These are phyloP conservation scores for Paradisaea rubra DNA, from an alignment of 2,113 vertebrate species.

Conservation along the genomic window DNA sequence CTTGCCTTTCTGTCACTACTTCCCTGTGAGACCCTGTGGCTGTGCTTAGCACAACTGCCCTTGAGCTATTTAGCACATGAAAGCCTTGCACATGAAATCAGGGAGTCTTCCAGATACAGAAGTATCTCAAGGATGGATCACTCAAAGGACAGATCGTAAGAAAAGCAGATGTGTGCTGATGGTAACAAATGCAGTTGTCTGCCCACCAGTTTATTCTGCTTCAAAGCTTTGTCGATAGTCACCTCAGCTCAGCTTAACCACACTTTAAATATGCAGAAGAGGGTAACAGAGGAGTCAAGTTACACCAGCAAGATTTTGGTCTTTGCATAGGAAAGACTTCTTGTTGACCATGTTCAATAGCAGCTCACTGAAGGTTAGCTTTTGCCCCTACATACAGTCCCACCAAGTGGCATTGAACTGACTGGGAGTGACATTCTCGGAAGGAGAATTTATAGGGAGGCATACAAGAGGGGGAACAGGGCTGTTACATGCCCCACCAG, in stretches of 20 bases:
- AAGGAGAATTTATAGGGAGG: not conserved
- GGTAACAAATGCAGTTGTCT: not conserved
- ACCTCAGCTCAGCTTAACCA: not conserved
- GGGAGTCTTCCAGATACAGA: not conserved
- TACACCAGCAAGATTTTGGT: not conserved
- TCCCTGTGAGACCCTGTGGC: not conserved
- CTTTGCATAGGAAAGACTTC: not conserved
- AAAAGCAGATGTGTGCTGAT: not conserved
- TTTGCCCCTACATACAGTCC: not conserved
- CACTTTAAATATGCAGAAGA: not conserved
- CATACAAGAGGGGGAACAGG: not conserved
- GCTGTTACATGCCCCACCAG: not conserved
- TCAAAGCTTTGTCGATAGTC: not conserved
- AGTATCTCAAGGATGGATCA: not conserved
- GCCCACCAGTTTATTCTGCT: not conserved
- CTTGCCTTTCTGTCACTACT: not conserved
- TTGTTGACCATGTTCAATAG: not conserved
- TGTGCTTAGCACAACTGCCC: not conserved
- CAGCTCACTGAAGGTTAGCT: not conserved
- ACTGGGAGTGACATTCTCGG: not conserved
- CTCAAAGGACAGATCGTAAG: not conserved
- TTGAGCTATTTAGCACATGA: not conserved
- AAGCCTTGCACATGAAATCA: not conserved
- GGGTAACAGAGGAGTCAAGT: not conserved
- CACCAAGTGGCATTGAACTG: not conserved